Conservation (phyloP, 2,797 vertebrate species). For the Enteromius thamalakanensis region DNA sequence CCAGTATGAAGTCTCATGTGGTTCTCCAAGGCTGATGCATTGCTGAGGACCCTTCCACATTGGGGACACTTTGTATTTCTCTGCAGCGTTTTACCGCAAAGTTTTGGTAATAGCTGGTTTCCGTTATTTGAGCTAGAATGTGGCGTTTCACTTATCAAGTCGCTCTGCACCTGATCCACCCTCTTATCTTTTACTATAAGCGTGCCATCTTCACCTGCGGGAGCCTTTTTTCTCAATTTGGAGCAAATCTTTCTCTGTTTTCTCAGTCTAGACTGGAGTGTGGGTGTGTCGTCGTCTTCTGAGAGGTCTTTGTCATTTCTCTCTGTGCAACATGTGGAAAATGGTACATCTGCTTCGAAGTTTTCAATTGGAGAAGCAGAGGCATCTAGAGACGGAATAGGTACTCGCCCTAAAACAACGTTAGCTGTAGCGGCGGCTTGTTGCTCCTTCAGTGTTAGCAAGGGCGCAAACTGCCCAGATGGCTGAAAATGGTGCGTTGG, state of each 20-base stretch:
- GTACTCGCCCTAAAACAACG: slow-evolving; percentile 14
- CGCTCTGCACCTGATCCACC: slow-evolving; percentile 20
- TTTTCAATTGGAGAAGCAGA: slow-evolving; percentile 28
- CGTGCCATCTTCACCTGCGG: slow-evolving; percentile 19
- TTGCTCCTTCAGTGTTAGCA: slow-evolving; percentile 57
- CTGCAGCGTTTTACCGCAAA: slow-evolving; percentile 20
- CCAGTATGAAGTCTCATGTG: slow-evolving; percentile 73
- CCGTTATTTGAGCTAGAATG: slow-evolving; percentile 8
- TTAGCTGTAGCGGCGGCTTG: slow-evolving; percentile 43
- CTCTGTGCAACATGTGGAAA: slow-evolving; percentile 28
- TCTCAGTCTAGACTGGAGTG: slow-evolving; percentile 36
- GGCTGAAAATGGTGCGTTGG: slow-evolving; percentile 45
- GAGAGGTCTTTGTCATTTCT: slow-evolving; percentile 11
- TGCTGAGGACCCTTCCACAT: slow-evolving; percentile 75
- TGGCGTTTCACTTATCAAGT: slow-evolving; percentile 12
- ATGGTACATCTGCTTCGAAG: slow-evolving; percentile 33
- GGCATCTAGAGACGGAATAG: slow-evolving; percentile 16
- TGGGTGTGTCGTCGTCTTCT: slow-evolving; percentile 32
- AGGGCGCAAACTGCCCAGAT: slow-evolving; percentile 50
- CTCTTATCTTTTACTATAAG: slow-evolving; percentile 13
- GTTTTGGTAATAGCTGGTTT: slow-evolving; percentile 25
- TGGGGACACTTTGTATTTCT: slow-evolving; percentile 74
- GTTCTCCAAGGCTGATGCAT: slow-evolving; percentile 70
- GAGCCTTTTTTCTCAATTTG: slow-evolving; percentile 35
- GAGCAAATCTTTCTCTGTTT: slow-evolving; percentile 48